Conservation (phyloP, 2,797 vertebrate species). For the Poecilia gillii region DNA sequence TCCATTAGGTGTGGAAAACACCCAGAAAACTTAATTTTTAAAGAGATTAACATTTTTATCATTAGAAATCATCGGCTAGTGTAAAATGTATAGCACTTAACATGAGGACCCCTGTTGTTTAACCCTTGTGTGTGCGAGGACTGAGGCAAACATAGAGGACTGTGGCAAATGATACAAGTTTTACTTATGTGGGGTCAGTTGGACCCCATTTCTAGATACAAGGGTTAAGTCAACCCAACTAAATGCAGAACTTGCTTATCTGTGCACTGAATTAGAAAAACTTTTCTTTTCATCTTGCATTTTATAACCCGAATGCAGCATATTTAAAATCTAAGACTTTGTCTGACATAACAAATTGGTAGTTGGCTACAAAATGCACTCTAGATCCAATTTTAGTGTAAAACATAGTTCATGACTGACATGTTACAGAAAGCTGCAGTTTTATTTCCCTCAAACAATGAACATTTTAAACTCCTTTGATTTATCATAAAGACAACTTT, state of each 20-base stretch:
- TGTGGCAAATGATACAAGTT: too few species aligned
- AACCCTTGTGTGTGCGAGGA: too few species aligned
- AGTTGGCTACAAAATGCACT: not conserved
- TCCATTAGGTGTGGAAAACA: not conserved
- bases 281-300: not conserved
- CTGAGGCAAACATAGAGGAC: too few species aligned
- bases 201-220: too few species aligned
- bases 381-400: not conserved
- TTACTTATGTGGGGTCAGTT: too few species aligned
- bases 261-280: not conserved
- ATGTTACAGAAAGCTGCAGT: too few species aligned
- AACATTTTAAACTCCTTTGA: too few species aligned
- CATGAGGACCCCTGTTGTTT: conserved; percentile 19
- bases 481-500: not conserved
- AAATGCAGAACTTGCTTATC: conserved; percentile 2
- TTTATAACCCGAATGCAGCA: not conserved
- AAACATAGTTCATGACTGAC: too few species aligned
- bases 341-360: not conserved
- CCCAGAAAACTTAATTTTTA: conserved; percentile 56
- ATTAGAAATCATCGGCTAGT: conserved; percentile 56
- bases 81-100: conserved; percentile 61
- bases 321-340: not conserved
- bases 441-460: too few species aligned
- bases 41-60: conserved; percentile 48
- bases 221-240: conserved; percentile 35